These are phyloP conservation scores for Anagyrus pseudococci DNA, from an alignment of 2,888 invertebrate species.

Conservation along the genomic window DNA sequence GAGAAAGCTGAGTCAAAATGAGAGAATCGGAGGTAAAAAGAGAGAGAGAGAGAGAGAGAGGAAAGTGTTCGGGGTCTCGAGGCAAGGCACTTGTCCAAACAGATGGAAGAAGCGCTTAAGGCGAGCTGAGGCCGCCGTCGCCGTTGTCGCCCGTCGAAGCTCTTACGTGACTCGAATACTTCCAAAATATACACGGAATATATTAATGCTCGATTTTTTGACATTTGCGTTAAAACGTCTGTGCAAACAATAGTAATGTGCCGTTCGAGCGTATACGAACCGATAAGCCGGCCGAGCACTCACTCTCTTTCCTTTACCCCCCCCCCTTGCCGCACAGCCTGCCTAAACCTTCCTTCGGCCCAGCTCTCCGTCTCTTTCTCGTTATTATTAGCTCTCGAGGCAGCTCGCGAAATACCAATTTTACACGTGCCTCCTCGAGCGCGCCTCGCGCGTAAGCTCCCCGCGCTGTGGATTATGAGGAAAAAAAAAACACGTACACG, in stretches of 20 bases:
- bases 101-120: slow-evolving; percentile 7
- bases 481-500: too few relatives aligned
- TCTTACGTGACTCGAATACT: slow-evolving; percentile 31
- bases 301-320: too few relatives aligned
- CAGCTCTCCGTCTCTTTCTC: too few relatives aligned
- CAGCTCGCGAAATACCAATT: too few relatives aligned
- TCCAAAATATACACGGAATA: slow-evolving; percentile 11
- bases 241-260: slow-evolving; percentile 19
- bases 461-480: too few relatives aligned
- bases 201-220: slow-evolving; percentile 19
- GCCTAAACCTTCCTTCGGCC: too few relatives aligned
- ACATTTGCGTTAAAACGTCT: slow-evolving; percentile 17
- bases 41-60: neutral
- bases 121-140: neutral
- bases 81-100: slow-evolving; percentile 29
- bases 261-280: too few relatives aligned
- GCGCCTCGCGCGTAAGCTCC: too few relatives aligned
- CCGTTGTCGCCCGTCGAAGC: neutral
- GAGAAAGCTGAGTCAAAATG: too few relatives aligned
- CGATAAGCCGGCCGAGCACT: slow-evolving; percentile 8
- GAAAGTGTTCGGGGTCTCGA: neutral
- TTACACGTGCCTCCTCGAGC: too few relatives aligned
- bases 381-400: too few relatives aligned
- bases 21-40: neutral
- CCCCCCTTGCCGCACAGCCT: too few relatives aligned